Percentiles rank a stretch among this genome's conserved stretches.
These are phyloP conservation scores for Drosophila truncata DNA, from an alignment of 1,140 invertebrate genomes.

Conservation along the genomic window DNA sequence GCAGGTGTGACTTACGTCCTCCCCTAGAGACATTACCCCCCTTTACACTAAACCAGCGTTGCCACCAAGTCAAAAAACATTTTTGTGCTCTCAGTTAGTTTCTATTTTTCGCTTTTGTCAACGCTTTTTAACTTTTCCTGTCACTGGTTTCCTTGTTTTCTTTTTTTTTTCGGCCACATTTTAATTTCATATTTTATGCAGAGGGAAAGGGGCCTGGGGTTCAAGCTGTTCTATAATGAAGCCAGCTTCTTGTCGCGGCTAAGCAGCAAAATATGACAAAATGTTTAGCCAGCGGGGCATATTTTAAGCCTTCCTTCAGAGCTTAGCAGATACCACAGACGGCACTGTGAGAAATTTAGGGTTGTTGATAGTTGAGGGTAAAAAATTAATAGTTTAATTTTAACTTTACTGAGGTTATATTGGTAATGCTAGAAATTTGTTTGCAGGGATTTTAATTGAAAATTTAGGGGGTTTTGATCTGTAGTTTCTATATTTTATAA, in stretches of 20 bases:
- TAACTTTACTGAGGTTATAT: too few relatives aligned
- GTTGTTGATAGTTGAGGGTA: background rate
- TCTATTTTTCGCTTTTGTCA: slow-evolving; percentile 48
- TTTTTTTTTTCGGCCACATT: slow-evolving; percentile 47
- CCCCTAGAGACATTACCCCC: slow-evolving; percentile 19
- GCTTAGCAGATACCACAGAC: slow-evolving; percentile 22
- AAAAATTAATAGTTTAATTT: too few relatives aligned
- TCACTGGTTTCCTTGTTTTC: slow-evolving; percentile 36
- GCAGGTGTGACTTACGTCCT: slow-evolving; percentile 40
- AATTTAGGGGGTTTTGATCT: too few relatives aligned
- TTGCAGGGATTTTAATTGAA: too few relatives aligned
- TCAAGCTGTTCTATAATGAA: slow-evolving; percentile 66
- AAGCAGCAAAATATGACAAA: slow-evolving; percentile 71
- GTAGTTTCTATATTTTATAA: too few relatives aligned
- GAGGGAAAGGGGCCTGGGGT: background rate
- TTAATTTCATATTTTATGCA: slow-evolving; percentile 71
- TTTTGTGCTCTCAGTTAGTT: slow-evolving; percentile 31
- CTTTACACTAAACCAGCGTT: slow-evolving; percentile 32
- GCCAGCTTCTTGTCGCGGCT: slow-evolving; percentile 61
- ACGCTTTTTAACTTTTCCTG: slow-evolving; percentile 49
- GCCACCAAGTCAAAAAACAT: slow-evolving; percentile 56
- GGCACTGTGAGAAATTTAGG: slow-evolving; percentile 12
- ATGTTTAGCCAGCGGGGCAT: slow-evolving; percentile 62
- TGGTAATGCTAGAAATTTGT: too few relatives aligned
- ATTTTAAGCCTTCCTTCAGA: slow-evolving; percentile 57